Conservation (phyloP, 2,888 invertebrate genomes). For the Carpatolechia fugitivella region DNA sequence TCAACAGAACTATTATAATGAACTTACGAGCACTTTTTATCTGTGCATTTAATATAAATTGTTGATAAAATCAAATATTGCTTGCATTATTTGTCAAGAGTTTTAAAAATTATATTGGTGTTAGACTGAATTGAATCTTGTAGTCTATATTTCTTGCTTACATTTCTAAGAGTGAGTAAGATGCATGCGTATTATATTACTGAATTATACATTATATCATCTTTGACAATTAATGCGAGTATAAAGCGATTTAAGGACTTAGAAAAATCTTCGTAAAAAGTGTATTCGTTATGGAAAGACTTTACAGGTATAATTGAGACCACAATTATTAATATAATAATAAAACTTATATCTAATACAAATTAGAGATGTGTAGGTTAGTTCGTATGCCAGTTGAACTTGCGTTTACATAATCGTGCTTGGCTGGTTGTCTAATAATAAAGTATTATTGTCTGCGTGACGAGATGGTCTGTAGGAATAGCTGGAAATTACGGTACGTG, state of each 20-base stretch:
- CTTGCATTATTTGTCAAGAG: slow-evolving; percentile 5
- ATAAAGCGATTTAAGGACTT: background rate
- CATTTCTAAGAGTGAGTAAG: background rate
- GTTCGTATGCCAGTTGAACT: slow-evolving; percentile 44
- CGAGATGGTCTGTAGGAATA: background rate
- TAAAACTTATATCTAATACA: slow-evolving; percentile 41
- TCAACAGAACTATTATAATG: slow-evolving; percentile 19
- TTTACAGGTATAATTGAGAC: slow-evolving; percentile 61
- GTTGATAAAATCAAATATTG: background rate
- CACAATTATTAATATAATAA: slow-evolving; percentile 46
- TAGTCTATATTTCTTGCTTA: background rate
- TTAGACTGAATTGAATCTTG: background rate
- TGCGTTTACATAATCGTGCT: slow-evolving; percentile 54
- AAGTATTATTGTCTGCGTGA: slow-evolving; percentile 31
- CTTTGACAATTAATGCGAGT: slow-evolving; percentile 6
- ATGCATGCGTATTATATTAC: background rate
- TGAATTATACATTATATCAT: background rate
- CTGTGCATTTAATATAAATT: slow-evolving; percentile 14
- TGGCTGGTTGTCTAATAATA: slow-evolving; percentile 49
- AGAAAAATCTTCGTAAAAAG: slow-evolving; percentile 24
- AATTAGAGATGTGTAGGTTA: slow-evolving; percentile 55
- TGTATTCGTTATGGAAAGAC: slow-evolving; percentile 39
- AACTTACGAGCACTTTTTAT: slow-evolving; percentile 17
- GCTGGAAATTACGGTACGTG: background rate
- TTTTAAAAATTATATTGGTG: slow-evolving; percentile 1